Percentiles rank a stretch among this genome's conserved stretches.
Evolutionary conservation across 2,113 vertebrate species (phyloP).

Genomic region (Corythornis cristatus): DNA sequence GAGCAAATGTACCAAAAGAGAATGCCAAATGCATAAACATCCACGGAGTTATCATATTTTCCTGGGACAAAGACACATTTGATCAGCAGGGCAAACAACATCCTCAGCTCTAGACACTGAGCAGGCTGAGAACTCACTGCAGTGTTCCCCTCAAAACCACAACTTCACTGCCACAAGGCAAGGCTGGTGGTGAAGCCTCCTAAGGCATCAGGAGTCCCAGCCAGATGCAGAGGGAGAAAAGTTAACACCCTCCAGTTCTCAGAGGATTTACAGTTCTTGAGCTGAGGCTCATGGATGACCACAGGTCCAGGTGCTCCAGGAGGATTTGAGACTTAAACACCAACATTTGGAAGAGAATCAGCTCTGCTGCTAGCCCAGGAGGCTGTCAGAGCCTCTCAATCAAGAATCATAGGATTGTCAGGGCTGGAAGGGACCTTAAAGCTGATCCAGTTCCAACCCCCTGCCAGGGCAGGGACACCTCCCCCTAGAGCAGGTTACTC

Average conservation of each 20-base stretch:
- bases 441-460: too few relatives aligned
- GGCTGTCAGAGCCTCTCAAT: background rate
- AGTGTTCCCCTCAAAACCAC: background rate
- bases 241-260: background rate
- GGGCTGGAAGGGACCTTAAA: too few relatives aligned
- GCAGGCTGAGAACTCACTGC: background rate
- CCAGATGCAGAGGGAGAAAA: background rate
- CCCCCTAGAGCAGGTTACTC: too few relatives aligned
- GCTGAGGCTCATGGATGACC: background rate
- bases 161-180: background rate
- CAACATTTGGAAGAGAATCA: background rate
- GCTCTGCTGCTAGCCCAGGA: background rate
- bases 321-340: background rate
- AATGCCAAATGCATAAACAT: conserved; percentile 97
- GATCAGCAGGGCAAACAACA: background rate
- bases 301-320: background rate
- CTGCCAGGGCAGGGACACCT: too few relatives aligned
- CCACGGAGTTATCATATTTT: conserved; percentile 97
- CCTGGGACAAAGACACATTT: conserved; percentile 71
- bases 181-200: background rate
- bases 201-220: background rate
- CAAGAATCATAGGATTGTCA: background rate
- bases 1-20: conserved; percentile 99
- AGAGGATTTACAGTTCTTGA: background rate
- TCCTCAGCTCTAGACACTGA: background rate